Evolutionary conservation across 2,888 invertebrate genomes (phyloP), one percentile per base, ranked within the genome.

Genomic region (Orthosia cruda): DNA sequence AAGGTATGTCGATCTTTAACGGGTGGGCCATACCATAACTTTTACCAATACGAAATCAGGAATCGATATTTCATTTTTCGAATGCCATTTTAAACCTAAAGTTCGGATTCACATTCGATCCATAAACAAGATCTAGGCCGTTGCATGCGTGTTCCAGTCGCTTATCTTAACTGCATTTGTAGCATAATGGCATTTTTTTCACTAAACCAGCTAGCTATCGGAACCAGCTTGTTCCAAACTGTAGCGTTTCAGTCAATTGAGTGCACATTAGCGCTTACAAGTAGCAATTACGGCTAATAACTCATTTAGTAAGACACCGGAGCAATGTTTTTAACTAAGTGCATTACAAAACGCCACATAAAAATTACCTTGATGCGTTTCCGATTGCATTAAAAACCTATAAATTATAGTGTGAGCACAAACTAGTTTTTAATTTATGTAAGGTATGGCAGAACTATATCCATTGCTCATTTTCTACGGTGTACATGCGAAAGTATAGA

Each of bases 201-300:
- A 63, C 23, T 45, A 23, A 66, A 55, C 15, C 23, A 23, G 50
- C 23, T 40, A 50, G 54, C 49, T 77, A 75, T 76, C 52, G 77
- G 74, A 81, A 87, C 71, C 77, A 62, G 81, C 74, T 75, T 81
- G 63, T 72, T 70, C 18, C 72, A 20, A 62, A 76, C 71, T 76
- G 72, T 76, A 68, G 77, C 80, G 87, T 77, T 86, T 65, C 77
- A 86, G 66, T 84, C 71, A 82, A 87, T 86, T 87, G 80, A 81
- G 12, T 81, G 59, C 45, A 68, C 62, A 81, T 85, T 84, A 79
- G 57, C 73, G 75, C 58, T 79, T 79, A 81, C 80, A 86, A 80
- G 64, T 73, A 77, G 76, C 71, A 86, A 87, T 87, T 87, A 87
- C 40, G 15, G 71, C 77, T 87, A 87, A 87, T 87, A 87, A 87